A percentile compares a stretch with the other conserved stretches of the same genome.
phyloP scores from a whole-genome alignment of 2,113 vertebrate genomes.

The Aleadryas rufinucha region DNA sequence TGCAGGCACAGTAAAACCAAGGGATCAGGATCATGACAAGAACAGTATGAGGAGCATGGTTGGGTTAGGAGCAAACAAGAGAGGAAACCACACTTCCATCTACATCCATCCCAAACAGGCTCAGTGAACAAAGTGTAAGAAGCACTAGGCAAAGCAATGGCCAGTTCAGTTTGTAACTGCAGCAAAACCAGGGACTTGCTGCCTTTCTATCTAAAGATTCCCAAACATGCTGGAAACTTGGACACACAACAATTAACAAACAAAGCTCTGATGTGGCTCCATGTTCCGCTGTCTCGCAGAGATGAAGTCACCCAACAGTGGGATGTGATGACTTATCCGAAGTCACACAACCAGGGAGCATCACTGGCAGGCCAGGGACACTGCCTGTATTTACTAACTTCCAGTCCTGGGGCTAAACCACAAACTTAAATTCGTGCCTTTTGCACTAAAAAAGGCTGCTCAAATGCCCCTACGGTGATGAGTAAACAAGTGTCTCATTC shows the following conservation, averaged over 20 bases:
- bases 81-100: background rate
- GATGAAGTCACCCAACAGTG: background rate
- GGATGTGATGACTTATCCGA: background rate
- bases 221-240: background rate
- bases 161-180: background rate
- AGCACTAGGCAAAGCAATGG: background rate
- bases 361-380: background rate
- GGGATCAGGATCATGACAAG: background rate
- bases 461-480: background rate
- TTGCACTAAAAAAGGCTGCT: background rate
- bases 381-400: background rate
- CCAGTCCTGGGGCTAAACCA: conserved; percentile 18
- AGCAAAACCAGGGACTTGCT: background rate
- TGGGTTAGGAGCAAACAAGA: background rate
- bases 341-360: background rate
- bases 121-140: background rate
- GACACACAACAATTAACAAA: background rate
- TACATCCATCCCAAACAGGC: background rate
- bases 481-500: background rate
- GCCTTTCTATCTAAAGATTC: background rate
- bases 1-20: background rate
- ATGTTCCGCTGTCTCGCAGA: background rate
- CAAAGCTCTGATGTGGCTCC: background rate
- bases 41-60: background rate
- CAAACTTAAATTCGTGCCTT: background rate